Conservation (phyloP, 2,113 vertebrate species). For the Aegithalos caudatus region DNA sequence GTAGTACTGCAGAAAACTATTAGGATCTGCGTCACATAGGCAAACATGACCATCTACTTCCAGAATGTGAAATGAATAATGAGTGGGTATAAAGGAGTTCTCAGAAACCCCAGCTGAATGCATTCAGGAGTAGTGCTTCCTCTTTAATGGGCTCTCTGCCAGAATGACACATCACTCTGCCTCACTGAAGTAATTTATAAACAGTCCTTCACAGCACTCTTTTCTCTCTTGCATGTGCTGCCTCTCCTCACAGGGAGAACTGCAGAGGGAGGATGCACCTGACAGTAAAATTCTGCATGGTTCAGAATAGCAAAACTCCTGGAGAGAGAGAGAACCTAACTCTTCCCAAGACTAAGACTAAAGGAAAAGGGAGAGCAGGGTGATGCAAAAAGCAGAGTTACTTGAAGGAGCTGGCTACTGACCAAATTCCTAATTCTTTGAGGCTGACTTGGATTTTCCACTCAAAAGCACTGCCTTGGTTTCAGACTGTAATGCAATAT, state of each 20-base stretch:
- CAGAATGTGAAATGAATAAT: constrained; percentile 73
- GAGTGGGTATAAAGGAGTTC: constrained; percentile 66
- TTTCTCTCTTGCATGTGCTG: neutral
- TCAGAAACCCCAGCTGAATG: constrained; percentile 68
- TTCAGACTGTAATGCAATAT: constrained; percentile 19
- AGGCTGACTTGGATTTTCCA: constrained; percentile 55
- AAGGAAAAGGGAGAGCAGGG: constrained; percentile 3
- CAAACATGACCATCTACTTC: constrained; percentile 67
- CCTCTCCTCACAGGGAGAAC: neutral
- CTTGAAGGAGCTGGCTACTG: constrained; percentile 7
- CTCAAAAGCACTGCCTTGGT: neutral
- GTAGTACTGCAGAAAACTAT: constrained; percentile 62
- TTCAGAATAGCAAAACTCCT: neutral
- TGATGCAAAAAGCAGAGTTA: constrained; percentile 1
- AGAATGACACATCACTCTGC: constrained; percentile 67
- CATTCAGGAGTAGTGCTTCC: constrained; percentile 60
- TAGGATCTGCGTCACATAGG: constrained; percentile 62
- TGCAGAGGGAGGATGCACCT: neutral
- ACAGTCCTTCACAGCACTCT: constrained; percentile 49
- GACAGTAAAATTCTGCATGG: neutral
- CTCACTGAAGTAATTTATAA: constrained; percentile 65
- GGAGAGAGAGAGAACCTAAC: neutral
- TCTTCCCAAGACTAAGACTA: neutral
- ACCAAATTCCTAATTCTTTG: constrained; percentile 46
- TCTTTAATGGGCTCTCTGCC: constrained; percentile 67